Evolutionary conservation across 2,113 vertebrate genomes (phyloP).

Genomic region (Centrocercus urophasianus): DNA sequence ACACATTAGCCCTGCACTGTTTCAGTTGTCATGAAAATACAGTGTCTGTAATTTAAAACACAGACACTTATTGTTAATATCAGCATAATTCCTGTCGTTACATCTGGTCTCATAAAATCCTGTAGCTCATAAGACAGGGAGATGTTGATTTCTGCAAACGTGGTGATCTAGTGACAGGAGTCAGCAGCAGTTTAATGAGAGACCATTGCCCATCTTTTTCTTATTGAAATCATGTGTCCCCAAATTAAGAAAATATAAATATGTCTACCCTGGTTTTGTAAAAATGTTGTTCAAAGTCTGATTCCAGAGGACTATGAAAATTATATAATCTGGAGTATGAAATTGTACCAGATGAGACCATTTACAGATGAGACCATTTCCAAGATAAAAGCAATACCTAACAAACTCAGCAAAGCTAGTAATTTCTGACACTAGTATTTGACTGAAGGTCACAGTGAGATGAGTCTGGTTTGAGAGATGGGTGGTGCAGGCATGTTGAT

Average conservation of each 20-base stretch:
- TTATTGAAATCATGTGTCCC: constrained; percentile 41
- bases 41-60: not conserved
- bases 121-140: not conserved
- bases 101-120: constrained; percentile 13
- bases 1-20: not conserved
- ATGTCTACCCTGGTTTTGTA: not conserved
- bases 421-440: not conserved
- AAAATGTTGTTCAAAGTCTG: not conserved
- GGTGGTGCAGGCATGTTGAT: accelerated
- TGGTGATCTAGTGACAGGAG: not conserved
- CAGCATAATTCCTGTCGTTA: not conserved
- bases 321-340: not conserved
- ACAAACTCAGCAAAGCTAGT: not conserved
- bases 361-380: not conserved
- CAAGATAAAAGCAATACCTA: not conserved
- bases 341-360: not conserved
- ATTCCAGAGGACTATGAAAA: not conserved
- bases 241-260: not conserved
- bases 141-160: not conserved
- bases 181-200: constrained; percentile 31
- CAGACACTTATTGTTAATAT: not conserved
- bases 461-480: not conserved
- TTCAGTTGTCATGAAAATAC: not conserved
- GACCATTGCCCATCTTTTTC: constrained; percentile 37
- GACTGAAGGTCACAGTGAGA: not conserved